These are phyloP conservation scores for Perca fluviatilis DNA, from an alignment of 2,113 vertebrate species.

Conservation along the genomic window DNA sequence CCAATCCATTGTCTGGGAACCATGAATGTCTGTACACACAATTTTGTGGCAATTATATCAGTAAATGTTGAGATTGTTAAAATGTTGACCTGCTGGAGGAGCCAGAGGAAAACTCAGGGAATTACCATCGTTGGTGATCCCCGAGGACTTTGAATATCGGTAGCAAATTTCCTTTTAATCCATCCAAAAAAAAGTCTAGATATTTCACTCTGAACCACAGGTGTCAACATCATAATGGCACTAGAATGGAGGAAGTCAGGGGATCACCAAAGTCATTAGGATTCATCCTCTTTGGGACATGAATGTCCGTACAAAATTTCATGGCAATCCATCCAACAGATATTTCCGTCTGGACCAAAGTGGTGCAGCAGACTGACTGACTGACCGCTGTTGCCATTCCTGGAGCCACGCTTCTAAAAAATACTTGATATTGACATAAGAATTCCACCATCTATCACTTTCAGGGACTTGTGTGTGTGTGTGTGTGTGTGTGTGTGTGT, in stretches of 20 bases:
- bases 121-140: not conserved
- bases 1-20: not conserved
- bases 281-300: not conserved
- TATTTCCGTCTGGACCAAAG: slow-evolving; percentile 6
- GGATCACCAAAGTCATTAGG: not conserved
- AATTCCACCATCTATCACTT: slow-evolving; percentile 54
- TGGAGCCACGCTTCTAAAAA: not conserved
- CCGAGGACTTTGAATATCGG: not conserved
- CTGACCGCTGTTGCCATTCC: not conserved
- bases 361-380: not conserved
- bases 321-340: not conserved
- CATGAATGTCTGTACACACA: not conserved
- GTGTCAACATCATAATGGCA: not conserved
- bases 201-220: not conserved
- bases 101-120: not conserved
- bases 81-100: not conserved
- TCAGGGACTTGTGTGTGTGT: slow-evolving; percentile 26
- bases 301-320: not conserved
- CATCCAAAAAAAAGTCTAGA: not conserved
- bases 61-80: not conserved
- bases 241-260: not conserved
- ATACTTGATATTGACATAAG: slow-evolving; percentile 17
- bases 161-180: not conserved
- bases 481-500: slow-evolving; percentile 9
- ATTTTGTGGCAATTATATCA: too few species aligned